phyloP scores from a whole-genome alignment of 2,113 vertebrate genomes.

The Pao palembangensis region DNA sequence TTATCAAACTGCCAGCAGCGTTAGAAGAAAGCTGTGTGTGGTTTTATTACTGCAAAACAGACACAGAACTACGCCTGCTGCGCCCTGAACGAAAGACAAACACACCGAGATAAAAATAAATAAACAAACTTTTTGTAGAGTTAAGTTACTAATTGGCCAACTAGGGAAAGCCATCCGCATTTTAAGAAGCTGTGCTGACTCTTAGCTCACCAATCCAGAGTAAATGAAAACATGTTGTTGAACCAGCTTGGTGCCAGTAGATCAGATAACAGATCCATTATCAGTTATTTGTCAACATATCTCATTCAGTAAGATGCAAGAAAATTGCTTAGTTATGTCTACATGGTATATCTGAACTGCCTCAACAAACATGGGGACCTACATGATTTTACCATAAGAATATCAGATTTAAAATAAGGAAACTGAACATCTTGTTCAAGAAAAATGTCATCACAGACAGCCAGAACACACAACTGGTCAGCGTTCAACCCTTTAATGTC shows the following conservation, averaged over 20 bases:
- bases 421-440: too few relatives aligned
- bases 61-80: slow-evolving; percentile 24
- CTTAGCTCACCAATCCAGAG: slow-evolving; percentile 57
- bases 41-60: slow-evolving; percentile 29
- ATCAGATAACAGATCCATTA: slow-evolving; percentile 42
- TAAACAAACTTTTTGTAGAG: slow-evolving; percentile 65
- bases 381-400: too few relatives aligned
- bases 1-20: slow-evolving; percentile 26
- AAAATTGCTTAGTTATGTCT: not conserved
- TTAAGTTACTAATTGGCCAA: slow-evolving; percentile 74
- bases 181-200: slow-evolving; percentile 56
- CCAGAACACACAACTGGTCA: slow-evolving; percentile 18
- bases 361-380: too few relatives aligned
- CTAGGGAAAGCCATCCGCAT: slow-evolving; percentile 72
- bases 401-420: too few relatives aligned
- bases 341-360: too few relatives aligned
- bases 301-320: slow-evolving; percentile 25
- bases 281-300: slow-evolving; percentile 36
- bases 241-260: slow-evolving; percentile 25
- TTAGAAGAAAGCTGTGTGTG: slow-evolving; percentile 32
- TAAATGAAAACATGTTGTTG: slow-evolving; percentile 53
- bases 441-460: slow-evolving; percentile 31
- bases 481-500: slow-evolving; percentile 34
- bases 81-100: slow-evolving; percentile 53
- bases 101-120: slow-evolving; percentile 60